A percentile compares a stretch with the other conserved stretches of the same genome.
phyloP scores from a whole-genome alignment of 2,888 invertebrate species.

The Cremastobaeus sp. region DNA sequence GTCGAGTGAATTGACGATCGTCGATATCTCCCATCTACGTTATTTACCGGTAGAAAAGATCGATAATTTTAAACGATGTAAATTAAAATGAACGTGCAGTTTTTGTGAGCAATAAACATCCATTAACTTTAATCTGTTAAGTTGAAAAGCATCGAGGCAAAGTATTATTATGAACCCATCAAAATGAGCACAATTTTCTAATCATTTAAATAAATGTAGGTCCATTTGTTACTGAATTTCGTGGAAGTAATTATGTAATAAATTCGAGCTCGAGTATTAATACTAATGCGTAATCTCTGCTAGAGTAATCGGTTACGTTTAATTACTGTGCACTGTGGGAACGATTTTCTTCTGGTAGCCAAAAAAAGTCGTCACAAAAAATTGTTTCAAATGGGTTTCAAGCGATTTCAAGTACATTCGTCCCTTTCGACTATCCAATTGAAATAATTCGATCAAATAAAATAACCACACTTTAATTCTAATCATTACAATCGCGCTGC shows the following conservation, averaged over 20 bases:
- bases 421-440: too few species aligned
- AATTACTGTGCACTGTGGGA: conserved; percentile 43
- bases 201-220: conserved; percentile 50
- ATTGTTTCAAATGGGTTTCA: too few species aligned
- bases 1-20: too few species aligned
- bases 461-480: too few species aligned
- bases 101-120: conserved; percentile 7
- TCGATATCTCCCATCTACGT: too few species aligned
- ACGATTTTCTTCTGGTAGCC: too few species aligned
- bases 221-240: conserved; percentile 35
- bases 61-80: neutral
- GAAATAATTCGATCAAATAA: too few species aligned
- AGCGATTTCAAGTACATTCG: too few species aligned
- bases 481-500: too few species aligned
- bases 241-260: conserved; percentile 54
- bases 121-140: conserved; percentile 34
- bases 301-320: too few species aligned
- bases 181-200: conserved; percentile 40
- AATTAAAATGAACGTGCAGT: conserved; percentile 7
- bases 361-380: too few species aligned
- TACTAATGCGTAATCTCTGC: conserved; percentile 52
- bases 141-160: conserved; percentile 11
- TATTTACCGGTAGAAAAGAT: too few species aligned
- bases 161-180: conserved; percentile 29
- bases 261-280: conserved; percentile 49